These are phyloP conservation scores for Temnopleurus reevesii DNA, from an alignment of 53 echinoderm and acorn worm genomes.

Conservation along the genomic window DNA sequence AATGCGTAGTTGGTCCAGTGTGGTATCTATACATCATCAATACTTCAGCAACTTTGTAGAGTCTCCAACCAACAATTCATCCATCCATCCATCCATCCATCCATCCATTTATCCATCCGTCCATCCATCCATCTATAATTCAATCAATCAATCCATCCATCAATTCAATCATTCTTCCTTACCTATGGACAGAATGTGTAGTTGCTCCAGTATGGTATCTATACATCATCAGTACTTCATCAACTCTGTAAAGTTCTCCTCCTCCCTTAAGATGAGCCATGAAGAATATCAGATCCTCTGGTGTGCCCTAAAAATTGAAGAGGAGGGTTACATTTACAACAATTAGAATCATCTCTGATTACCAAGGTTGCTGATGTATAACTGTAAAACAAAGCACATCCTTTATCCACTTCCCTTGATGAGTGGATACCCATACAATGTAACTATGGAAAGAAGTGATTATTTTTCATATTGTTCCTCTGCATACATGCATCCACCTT, in stretches of 20 bases:
- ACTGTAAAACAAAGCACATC: too few relatives aligned
- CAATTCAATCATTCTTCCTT: not conserved
- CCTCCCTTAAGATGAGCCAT: conserved; percentile 75
- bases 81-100: not conserved
- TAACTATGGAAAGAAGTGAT: too few relatives aligned
- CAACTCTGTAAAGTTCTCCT: conserved; percentile 75
- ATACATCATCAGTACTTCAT: conserved; percentile 88
- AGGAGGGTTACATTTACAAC: too few relatives aligned
- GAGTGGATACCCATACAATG: too few relatives aligned
- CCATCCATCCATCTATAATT: not conserved
- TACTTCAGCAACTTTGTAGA: conserved; percentile 75
- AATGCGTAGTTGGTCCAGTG: conserved; percentile 80
- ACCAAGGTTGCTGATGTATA: too few relatives aligned
- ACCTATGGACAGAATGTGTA: conserved; percentile 90
- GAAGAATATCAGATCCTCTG: conserved; percentile 95
- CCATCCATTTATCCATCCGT: not conserved
- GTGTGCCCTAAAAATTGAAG: conserved; percentile 69
- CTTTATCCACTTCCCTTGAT: not conserved
- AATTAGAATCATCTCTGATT: too few relatives aligned
- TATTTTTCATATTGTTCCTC: too few relatives aligned
- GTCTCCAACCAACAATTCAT: not conserved
- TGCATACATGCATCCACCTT: too few relatives aligned
- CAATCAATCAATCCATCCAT: not conserved
- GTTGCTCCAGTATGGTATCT: conserved; percentile 84
- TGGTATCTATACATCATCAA: conserved; percentile 96